Evolutionary conservation across 2,888 invertebrate genomes (phyloP).

Genomic region (Adelphocoris suturalis): DNA sequence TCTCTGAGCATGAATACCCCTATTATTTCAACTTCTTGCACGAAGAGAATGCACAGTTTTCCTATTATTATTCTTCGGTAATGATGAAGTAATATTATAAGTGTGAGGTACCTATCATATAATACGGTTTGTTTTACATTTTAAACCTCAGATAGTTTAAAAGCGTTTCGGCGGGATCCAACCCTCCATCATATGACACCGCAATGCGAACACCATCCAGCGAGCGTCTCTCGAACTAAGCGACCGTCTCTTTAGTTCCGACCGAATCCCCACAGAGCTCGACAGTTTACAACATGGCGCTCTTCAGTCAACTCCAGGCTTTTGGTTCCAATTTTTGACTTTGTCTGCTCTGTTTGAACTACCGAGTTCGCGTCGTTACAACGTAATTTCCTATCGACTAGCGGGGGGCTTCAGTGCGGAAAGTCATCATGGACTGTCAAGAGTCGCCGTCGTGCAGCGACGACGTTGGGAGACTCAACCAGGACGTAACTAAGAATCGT

Average conservation of each 20-base stretch:
- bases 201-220: neutral
- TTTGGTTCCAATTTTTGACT: constrained; percentile 47
- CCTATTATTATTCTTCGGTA: too few species aligned
- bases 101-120: too few species aligned
- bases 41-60: too few species aligned
- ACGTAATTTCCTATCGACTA: neutral
- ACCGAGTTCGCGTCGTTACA: neutral
- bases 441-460: neutral
- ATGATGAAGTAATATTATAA: too few species aligned
- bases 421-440: neutral
- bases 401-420: neutral
- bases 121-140: too few species aligned
- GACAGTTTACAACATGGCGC: constrained; percentile 49
- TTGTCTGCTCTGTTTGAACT: neutral
- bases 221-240: neutral
- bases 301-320: neutral
- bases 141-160: too few species aligned
- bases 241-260: constrained; percentile 13
- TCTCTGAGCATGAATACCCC: too few species aligned
- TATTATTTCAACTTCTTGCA: too few species aligned
- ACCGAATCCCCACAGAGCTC: constrained; percentile 22
- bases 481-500: neutral
- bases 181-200: neutral
- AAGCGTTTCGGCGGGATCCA: neutral
- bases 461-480: neutral